A percentile compares a stretch with the other conserved stretches of the same genome.
Conservation (phyloP, 2,113 vertebrate genomes). For the Taxidea taxus region DNA sequence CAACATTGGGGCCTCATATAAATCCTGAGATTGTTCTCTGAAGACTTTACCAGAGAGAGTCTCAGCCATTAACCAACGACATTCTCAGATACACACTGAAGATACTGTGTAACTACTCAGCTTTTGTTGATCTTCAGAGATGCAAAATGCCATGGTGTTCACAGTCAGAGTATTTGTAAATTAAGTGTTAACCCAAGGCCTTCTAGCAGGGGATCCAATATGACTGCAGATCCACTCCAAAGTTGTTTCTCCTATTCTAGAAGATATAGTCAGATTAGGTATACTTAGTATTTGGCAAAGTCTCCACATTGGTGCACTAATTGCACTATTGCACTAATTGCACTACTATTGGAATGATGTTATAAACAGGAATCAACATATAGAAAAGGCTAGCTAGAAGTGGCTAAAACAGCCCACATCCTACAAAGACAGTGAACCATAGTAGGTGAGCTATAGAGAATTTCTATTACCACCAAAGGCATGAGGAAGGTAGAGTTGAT, state of each 20-base stretch:
- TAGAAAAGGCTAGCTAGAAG: neutral
- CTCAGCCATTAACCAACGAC: neutral
- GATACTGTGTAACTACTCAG: neutral
- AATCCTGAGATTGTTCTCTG: neutral
- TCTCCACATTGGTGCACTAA: neutral
- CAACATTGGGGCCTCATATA: neutral
- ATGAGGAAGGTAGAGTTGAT: neutral
- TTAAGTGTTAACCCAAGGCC: neutral
- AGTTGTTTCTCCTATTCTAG: neutral
- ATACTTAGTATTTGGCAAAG: neutral
- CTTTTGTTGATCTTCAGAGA: neutral
- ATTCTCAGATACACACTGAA: neutral
- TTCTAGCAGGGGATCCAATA: neutral
- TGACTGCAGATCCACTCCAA: neutral
- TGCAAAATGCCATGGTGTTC: neutral
- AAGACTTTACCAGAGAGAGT: neutral
- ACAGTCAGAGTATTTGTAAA: neutral
- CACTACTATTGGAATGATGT: neutral
- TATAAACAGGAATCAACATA: neutral
- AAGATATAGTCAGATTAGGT: neutral
- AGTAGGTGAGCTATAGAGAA: neutral
- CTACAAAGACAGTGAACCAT: neutral
- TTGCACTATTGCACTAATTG: no score
- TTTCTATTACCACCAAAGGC: neutral
- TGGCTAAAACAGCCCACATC: neutral